Conservation (phyloP, 2,113 vertebrate genomes). For the Poecile atricapillus region DNA sequence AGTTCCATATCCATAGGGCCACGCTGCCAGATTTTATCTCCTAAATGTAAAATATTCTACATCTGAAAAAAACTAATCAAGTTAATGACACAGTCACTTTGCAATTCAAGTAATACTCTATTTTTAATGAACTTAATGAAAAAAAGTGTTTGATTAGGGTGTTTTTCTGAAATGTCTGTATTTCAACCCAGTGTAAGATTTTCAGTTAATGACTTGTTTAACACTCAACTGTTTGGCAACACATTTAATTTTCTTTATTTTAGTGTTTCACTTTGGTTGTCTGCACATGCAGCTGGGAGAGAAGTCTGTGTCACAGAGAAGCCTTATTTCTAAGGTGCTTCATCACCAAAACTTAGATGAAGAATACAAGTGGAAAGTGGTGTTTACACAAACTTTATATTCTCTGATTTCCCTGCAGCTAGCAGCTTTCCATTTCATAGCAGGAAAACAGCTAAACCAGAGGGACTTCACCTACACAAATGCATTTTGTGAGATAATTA, state of each 20-base stretch:
- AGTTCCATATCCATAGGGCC: neutral
- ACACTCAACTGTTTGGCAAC: neutral
- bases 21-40: conserved; percentile 32
- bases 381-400: conserved; percentile 29
- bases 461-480: conserved; percentile 66
- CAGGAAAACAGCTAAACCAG: conserved; percentile 57
- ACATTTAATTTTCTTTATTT: conserved; percentile 18
- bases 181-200: neutral
- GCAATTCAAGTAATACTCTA: conserved; percentile 1
- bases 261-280: neutral
- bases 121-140: conserved; percentile 29
- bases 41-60: conserved; percentile 34
- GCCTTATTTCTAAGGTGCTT: conserved; percentile 18
- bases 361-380: conserved; percentile 10
- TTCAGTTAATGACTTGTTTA: conserved; percentile 17
- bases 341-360: conserved; percentile 26
- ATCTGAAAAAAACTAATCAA: conserved; percentile 35
- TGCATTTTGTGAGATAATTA: conserved; percentile 62
- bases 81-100: conserved; percentile 5
- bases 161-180: neutral
- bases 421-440: conserved; percentile 60
- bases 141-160: neutral
- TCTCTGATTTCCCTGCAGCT: conserved; percentile 23
- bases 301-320: neutral
- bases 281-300: neutral